phyloP scores from a whole-genome alignment of 2,797 vertebrate genomes.

The Staurois parvus region DNA sequence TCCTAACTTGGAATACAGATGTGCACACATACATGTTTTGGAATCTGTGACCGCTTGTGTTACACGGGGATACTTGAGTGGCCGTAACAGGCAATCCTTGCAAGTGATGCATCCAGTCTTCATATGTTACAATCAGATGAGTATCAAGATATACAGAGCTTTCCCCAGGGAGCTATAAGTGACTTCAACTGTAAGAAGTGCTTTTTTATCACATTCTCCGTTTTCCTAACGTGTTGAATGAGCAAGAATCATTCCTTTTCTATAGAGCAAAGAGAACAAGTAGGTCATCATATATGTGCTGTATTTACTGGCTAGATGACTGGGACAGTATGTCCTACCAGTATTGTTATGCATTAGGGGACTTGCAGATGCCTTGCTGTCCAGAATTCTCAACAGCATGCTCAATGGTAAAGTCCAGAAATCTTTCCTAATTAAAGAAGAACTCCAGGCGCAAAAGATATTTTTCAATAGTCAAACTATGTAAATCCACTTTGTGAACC shows the following conservation, averaged over 20 bases:
- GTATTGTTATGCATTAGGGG: too few species aligned
- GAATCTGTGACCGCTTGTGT: neutral
- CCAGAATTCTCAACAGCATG: too few species aligned
- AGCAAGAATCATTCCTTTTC: neutral
- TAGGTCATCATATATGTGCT: neutral
- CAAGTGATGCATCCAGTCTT: too few species aligned
- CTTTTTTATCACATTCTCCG: neutral
- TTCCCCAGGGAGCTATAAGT: neutral
- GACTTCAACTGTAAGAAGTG: neutral
- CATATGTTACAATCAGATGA: neutral
- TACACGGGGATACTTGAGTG: neutral
- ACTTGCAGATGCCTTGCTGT: too few species aligned
- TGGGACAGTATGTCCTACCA: too few species aligned
- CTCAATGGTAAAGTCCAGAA: too few species aligned
- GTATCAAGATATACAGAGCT: neutral
- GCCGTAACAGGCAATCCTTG: neutral
- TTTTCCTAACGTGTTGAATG: neutral
- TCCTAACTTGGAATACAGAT: neutral
- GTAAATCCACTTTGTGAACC: too few species aligned
- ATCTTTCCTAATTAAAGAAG: too few species aligned
- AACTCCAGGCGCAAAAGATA: too few species aligned
- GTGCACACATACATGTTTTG: neutral
- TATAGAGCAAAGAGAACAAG: too few species aligned
- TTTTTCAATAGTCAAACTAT: too few species aligned
- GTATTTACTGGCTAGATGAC: neutral